Evolutionary conservation across 2,888 invertebrate genomes (phyloP), one percentile per base, ranked within the genome.

Genomic region (Marronus borbonicus): DNA sequence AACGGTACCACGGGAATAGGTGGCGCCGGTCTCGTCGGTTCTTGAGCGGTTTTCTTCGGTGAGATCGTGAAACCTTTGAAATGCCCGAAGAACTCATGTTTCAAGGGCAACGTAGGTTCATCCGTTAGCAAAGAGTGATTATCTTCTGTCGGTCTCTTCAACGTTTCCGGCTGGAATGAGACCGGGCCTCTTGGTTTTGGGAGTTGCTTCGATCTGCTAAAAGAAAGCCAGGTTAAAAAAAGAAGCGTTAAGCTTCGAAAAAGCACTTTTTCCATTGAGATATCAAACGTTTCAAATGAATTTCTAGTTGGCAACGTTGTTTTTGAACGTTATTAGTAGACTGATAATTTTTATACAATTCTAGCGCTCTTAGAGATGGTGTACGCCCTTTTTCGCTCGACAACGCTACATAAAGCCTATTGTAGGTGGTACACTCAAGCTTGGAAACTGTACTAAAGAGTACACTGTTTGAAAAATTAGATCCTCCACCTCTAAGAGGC

Each of bases 51-150:
- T 83, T 90, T 90, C 70, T 83, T 80, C 66, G 81, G 81, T 3
- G 80, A 76, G 20, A 77, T 79, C 50, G 94, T 93, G 88, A 96
- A 97, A 0, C 96, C 96, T 88, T 95, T 95, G 89, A 96, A 96
- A 84, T 96, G 94, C 0, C 96, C 96, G 87, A 96, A 96, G 89
- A 96, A 93, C 84, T 93, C 93, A 79, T 89, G 90, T 65, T 85
- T 83, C 14, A 86, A 81, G 5, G 84, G 83, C n/a, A 81, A 79
- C 17, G 85, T 80, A 10, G 87, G 86, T 72, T 86, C 86, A 64
- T 86, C 90, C 0, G 83, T 77, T 0, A 94, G 88, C 0, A 94
- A 87, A 5, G 94, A 93, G 17, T 94, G 94, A 86, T 93, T 94
- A 83, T 93, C 94, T 83, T 94, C 94, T 5, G 93, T 92, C 83